phyloP scores from a whole-genome alignment of 2,113 vertebrate species.

The Equus quagga region DNA sequence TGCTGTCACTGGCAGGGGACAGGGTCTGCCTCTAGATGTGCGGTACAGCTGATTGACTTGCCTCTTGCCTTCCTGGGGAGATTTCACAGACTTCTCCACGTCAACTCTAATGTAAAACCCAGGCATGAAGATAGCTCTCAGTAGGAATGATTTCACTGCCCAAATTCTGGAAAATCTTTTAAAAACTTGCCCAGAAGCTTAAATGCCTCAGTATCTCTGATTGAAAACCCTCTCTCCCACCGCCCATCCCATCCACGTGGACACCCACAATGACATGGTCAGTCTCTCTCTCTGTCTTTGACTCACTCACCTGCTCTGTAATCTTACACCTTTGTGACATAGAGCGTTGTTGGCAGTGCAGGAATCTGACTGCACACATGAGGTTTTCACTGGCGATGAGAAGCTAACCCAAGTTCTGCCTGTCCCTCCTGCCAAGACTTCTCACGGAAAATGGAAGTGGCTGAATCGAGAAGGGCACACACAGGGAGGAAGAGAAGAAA shows the following conservation, averaged over 20 bases:
- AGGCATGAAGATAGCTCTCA: neutral
- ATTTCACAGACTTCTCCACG: neutral
- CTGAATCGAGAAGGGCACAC: neutral
- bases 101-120: neutral
- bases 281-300: neutral
- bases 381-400: neutral
- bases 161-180: neutral
- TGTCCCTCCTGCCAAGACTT: neutral
- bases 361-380: neutral
- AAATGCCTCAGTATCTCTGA: neutral
- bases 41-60: neutral
- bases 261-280: too few species aligned
- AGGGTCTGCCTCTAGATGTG: neutral
- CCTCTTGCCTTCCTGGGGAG: neutral
- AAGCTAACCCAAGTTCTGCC: neutral
- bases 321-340: neutral
- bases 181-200: neutral
- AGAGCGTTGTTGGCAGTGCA: neutral
- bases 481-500: rapidly evolving
- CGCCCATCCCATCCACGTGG: neutral
- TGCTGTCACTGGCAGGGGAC: neutral
- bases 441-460: neutral
- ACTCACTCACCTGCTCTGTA: neutral
- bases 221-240: neutral
- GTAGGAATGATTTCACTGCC: neutral